Evolutionary conservation across 2,797 vertebrate species (phyloP).

Genomic region (Oophaga sylvatica): DNA sequence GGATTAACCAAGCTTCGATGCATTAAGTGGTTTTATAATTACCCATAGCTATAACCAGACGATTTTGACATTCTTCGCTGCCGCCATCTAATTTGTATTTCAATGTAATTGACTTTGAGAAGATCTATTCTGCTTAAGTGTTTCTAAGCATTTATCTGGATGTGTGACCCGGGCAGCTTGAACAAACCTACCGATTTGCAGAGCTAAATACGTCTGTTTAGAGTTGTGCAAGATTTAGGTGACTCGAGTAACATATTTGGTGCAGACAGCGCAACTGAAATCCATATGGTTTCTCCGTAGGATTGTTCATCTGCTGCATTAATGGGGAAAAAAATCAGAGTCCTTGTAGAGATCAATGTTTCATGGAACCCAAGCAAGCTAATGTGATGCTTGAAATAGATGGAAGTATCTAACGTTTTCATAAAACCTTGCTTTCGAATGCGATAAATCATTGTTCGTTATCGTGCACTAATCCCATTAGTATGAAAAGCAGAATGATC

Average conservation of each 20-base stretch:
- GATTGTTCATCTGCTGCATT: slow-evolving; percentile 22
- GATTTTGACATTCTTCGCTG: background rate
- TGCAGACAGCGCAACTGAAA: background rate
- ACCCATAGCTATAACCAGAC: slow-evolving; percentile 16
- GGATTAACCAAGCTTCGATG: slow-evolving; percentile 22
- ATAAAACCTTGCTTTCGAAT: slow-evolving; percentile 28
- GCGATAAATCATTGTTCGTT: slow-evolving; percentile 23
- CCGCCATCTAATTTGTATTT: slow-evolving; percentile 40
- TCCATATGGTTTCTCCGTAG: slow-evolving; percentile 36
- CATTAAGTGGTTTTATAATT: slow-evolving; percentile 47
- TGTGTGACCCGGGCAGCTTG: slow-evolving; percentile 27
- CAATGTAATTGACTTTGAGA: slow-evolving; percentile 33
- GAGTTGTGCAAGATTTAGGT: background rate
- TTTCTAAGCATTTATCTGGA: slow-evolving; percentile 30
- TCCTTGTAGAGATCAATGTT: slow-evolving; percentile 44
- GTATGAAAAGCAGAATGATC: slow-evolving; percentile 33
- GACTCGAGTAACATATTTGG: slow-evolving; percentile 22
- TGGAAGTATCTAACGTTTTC: slow-evolving; percentile 36
- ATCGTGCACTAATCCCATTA: slow-evolving; percentile 43
- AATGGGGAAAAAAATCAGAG: slow-evolving; percentile 40
- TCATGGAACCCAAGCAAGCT: slow-evolving; percentile 23
- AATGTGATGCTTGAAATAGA: slow-evolving; percentile 35
- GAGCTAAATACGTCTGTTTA: slow-evolving; percentile 8
- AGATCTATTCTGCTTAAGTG: slow-evolving; percentile 5
- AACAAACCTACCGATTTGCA: slow-evolving; percentile 17